Percentiles rank a stretch among this genome's conserved stretches.
phyloP scores from a whole-genome alignment of 37 sponge, comb jelly and placozoan genomes.

The Haliclona indistincta region DNA sequence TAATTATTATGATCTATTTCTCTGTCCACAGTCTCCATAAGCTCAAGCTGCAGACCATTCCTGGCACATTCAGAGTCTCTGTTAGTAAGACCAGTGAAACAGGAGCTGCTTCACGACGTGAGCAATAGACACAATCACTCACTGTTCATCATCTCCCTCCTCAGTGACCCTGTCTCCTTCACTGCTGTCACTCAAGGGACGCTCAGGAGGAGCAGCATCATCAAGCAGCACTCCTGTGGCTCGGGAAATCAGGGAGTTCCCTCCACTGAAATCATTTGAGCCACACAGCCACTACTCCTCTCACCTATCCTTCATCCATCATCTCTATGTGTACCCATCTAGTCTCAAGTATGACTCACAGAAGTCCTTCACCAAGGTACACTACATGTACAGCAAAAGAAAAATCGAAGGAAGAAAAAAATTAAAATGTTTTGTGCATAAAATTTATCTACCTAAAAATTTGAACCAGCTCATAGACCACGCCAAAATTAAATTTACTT shows the following conservation, averaged over 20 bases:
- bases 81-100: conserved; percentile 4
- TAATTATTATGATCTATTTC: background rate
- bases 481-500: no score
- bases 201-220: no score
- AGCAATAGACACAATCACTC: background rate
- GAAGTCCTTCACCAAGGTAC: conserved; percentile 63
- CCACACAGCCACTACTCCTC: conserved; percentile 61
- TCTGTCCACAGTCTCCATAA: conserved; percentile 40
- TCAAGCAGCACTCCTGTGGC: conserved; percentile 18
- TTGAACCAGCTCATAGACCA: no score
- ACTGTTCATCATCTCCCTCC: background rate
- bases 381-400: no score
- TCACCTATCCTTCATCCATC: conserved; percentile 61
- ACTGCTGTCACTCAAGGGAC: conserved; percentile 49
- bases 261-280: conserved; percentile 66
- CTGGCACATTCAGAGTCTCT: conserved; percentile 47
- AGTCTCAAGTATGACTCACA: conserved; percentile 81
- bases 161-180: conserved; percentile 57
- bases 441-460: no score
- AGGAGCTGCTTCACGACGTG: background rate
- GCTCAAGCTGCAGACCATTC: conserved; percentile 69
- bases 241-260: conserved; percentile 85
- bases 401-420: no score
- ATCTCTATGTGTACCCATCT: conserved; percentile 87
- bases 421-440: no score